Conservation (phyloP, 2,797 vertebrate species). For the Psittacula derbiana region DNA sequence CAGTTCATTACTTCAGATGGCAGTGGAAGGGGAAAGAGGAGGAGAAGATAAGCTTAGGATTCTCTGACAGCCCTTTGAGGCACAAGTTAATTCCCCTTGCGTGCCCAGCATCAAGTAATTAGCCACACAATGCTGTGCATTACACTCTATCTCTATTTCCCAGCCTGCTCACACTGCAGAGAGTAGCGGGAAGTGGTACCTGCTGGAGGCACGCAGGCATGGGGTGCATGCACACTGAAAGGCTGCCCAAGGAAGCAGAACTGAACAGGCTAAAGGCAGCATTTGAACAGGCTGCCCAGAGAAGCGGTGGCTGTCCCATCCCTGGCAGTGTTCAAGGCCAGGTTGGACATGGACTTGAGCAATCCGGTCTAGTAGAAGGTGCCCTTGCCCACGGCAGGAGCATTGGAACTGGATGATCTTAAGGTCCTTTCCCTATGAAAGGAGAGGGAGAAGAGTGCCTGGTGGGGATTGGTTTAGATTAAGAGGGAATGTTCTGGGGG, state of each 20-base stretch:
- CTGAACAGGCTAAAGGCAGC: background rate
- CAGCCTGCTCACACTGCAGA: background rate
- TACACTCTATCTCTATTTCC: background rate
- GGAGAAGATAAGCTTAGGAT: conserved; percentile 45
- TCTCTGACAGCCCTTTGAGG: conserved; percentile 41
- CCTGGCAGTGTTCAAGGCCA: background rate
- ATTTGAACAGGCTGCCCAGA: background rate
- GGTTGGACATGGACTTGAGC: background rate
- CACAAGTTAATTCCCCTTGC: conserved; percentile 57
- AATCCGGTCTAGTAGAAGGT: background rate
- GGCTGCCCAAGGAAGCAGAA: background rate
- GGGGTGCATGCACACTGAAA: background rate
- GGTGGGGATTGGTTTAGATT: background rate
- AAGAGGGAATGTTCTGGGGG: background rate
- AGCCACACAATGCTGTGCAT: background rate
- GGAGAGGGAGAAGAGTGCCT: background rate
- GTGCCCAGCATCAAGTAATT: conserved; percentile 48
- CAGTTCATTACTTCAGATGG: conserved; percentile 42
- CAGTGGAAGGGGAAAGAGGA: conserved; percentile 3
- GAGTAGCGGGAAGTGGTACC: background rate
- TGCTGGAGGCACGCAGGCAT: fast-evolving
- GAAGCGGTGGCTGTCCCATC: background rate
- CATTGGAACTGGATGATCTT: background rate
- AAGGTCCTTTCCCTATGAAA: background rate
- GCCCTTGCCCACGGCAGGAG: background rate